Base-by-base conservation (phyloP, 2,888 invertebrate genomes). In the Nymphalis polychloros region DNA sequence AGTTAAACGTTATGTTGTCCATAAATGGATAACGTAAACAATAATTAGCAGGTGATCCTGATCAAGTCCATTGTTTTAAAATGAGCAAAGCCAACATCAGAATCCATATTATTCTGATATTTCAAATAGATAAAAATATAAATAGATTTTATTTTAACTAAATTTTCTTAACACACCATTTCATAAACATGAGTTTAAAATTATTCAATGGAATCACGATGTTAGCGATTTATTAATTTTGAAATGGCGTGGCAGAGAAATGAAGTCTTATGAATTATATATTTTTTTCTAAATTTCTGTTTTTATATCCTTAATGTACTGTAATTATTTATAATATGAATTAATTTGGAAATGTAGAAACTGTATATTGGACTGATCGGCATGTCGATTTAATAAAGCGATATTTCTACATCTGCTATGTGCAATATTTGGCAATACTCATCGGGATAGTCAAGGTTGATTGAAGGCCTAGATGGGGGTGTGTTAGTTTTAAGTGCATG, bases 351-450 rank as follows among this genome's bases (percentile, higher is more conserved):
- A 67, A 65, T 75, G 72, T 77, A 75, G 67, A 73, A 71, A 73
- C 49, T 75, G 68, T 75, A 70, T 73, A 77, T 76, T 77, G 73
- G 74, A 71, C 73, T 75, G 76, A 75, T 67, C 72, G 72, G 73
- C 73, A 70, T 74, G 71, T 74, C 74, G 66, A 68, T 70, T 68
- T 68, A 63, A 63, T 67, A 67, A 71, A 64, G 65, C 64, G 65
- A 71, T 77, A 73, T 73, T 72, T 74, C 70, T 62, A 72, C 69
- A 75, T 67, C 65, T 73, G 67, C 83, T 82, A 81, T 86, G 91
- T 92, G 91, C 91, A 92, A 91, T 92, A 91, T 89, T 88, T 83
- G 87, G 87, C 87, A 91, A 91, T 92, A 91, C 91, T 92, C 91
- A 89, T 85, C 78, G 82, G 72, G 80, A 79, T 89, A 89, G 88